phyloP scores from a whole-genome alignment of 2,888 invertebrate genomes.

The Pyralis farinalis region DNA sequence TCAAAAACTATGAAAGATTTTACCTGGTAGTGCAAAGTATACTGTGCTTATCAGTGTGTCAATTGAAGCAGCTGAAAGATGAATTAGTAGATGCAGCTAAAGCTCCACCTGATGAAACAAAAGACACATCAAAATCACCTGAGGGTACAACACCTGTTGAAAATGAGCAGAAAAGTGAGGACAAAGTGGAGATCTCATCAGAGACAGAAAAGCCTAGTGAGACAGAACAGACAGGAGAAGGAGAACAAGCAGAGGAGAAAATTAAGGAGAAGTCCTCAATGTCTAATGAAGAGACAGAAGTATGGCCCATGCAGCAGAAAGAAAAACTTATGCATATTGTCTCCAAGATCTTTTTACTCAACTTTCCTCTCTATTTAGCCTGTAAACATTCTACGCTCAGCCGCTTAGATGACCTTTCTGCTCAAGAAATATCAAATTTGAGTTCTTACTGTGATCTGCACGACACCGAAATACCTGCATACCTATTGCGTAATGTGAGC shows the following conservation, averaged over 20 bases:
- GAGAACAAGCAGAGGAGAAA: constrained; percentile 44
- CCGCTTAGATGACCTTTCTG: constrained; percentile 90
- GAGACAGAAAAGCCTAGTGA: constrained; percentile 34
- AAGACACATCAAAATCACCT: constrained; percentile 39
- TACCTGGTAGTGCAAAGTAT: constrained; percentile 94
- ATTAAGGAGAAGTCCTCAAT: constrained; percentile 28
- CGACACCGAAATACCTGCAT: constrained; percentile 96
- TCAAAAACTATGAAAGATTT: constrained; percentile 95
- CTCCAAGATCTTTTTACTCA: constrained; percentile 92
- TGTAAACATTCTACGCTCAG: constrained; percentile 92
- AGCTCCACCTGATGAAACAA: constrained; percentile 41
- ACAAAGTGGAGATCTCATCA: constrained; percentile 32
- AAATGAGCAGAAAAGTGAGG: constrained; percentile 37
- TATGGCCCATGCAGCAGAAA: constrained; percentile 91
- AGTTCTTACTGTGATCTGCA: constrained; percentile 94
- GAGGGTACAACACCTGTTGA: constrained; percentile 29
- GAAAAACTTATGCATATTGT: constrained; percentile 94
- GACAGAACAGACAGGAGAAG: constrained; percentile 21
- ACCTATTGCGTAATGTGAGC: constrained; percentile 94
- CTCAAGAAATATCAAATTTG: constrained; percentile 90
- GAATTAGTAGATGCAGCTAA: constrained; percentile 70
- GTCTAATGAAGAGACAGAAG: constrained; percentile 56
- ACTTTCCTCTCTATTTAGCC: constrained; percentile 93
- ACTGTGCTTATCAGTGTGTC: constrained; percentile 90
- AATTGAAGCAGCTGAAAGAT: constrained; percentile 87